Conservation (phyloP, 1,140 invertebrate species). For the Kradibia gibbosae region DNA sequence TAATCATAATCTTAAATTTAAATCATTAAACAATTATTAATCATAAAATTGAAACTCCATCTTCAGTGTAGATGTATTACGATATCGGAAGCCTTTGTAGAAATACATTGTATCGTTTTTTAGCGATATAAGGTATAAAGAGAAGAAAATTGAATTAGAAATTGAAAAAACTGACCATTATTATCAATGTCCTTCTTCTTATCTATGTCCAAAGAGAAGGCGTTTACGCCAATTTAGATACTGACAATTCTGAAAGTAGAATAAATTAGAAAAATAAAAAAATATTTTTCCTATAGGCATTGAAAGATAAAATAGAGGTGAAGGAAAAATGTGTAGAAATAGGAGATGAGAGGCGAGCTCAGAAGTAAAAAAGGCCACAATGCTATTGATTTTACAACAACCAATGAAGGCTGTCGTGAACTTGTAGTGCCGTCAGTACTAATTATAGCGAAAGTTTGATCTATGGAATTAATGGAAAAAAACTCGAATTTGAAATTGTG, state of each 20-base stretch:
- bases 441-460: no score
- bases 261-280: not conserved
- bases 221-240: no score
- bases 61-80: not conserved
- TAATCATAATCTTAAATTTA: not conserved
- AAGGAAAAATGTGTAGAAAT: not conserved
- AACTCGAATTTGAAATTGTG: not conserved
- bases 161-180: not conserved
- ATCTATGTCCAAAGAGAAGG: no score
- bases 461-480: not conserved
- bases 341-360: not conserved
- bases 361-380: not conserved
- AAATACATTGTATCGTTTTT: not conserved
- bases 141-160: slow-evolving; percentile 4
- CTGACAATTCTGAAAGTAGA: not conserved
- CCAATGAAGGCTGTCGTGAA: not conserved
- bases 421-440: not conserved
- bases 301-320: not conserved
- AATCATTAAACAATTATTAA: not conserved
- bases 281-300: not conserved
- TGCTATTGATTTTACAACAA: not conserved
- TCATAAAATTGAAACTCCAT: not conserved
- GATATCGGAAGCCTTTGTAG: not conserved
- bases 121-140: not conserved
- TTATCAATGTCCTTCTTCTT: not conserved